These are phyloP conservation scores for Spea bombifrons DNA, from an alignment of 2,113 vertebrate species.

Conservation along the genomic window DNA sequence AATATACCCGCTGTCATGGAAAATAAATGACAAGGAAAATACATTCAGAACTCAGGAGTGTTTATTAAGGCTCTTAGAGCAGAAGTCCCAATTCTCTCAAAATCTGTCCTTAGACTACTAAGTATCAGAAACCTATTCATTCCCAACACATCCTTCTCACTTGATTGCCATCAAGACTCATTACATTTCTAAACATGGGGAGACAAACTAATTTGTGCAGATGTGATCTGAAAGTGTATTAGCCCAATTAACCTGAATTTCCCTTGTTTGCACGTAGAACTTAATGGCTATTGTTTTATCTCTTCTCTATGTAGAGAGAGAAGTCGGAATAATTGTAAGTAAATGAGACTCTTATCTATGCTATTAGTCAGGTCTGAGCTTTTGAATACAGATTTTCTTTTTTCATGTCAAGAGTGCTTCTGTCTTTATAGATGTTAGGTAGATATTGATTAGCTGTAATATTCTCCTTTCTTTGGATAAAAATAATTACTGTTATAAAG, in stretches of 20 bases:
- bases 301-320: constrained; percentile 33
- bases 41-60: neutral
- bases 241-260: constrained; percentile 45
- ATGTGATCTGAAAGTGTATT: constrained; percentile 45
- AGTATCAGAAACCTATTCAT: constrained; percentile 39
- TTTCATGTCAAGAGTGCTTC: neutral
- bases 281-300: constrained; percentile 44
- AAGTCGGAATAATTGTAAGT: constrained; percentile 34
- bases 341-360: constrained; percentile 42
- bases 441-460: constrained; percentile 10
- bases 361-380: constrained; percentile 21
- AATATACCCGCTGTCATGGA: constrained; percentile 17
- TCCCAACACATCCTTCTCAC: constrained; percentile 36
- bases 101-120: constrained; percentile 26
- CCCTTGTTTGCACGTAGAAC: constrained; percentile 36
- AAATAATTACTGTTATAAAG: constrained; percentile 1
- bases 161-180: constrained; percentile 44
- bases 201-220: constrained; percentile 41
- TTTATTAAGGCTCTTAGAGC: constrained; percentile 10
- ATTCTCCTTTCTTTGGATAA: neutral
- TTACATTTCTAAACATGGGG: constrained; percentile 36
- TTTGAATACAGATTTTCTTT: constrained; percentile 9
- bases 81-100: constrained; percentile 1
- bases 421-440: neutral
- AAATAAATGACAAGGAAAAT: constrained; percentile 20